Evolutionary conservation across 2,113 vertebrate species (phyloP).

Genomic region (Sorex fumeus): DNA sequence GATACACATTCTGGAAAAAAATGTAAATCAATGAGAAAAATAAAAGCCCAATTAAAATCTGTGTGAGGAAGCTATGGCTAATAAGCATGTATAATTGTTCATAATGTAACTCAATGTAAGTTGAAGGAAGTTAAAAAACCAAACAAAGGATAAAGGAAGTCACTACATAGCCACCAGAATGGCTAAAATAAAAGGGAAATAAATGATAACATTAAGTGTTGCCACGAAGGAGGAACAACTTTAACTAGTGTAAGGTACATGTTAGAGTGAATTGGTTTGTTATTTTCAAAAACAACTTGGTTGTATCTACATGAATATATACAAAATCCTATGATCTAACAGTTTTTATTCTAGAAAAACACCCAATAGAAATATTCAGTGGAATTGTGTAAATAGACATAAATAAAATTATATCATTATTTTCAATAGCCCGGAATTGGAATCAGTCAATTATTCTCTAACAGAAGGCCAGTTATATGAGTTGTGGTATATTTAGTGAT

Average conservation of each 20-base stretch:
- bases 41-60: background rate
- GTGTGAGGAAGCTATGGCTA: background rate
- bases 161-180: background rate
- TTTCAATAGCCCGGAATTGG: background rate
- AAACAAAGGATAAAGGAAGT: background rate
- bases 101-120: slow-evolving; percentile 41
- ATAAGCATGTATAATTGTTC: background rate
- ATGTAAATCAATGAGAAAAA: slow-evolving; percentile 15
- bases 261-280: background rate
- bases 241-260: background rate
- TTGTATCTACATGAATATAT: background rate
- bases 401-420: background rate
- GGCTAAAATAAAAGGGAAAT: slow-evolving; percentile 19
- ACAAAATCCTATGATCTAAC: background rate
- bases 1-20: background rate
- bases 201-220: background rate
- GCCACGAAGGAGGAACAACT: background rate
- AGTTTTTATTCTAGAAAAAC: background rate
- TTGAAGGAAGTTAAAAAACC: background rate
- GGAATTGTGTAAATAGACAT: slow-evolving; percentile 5
- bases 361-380: background rate
- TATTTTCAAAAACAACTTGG: slow-evolving; percentile 19
- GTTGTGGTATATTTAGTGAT: background rate
- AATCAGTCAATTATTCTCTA: background rate
- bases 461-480: background rate